Conservation (phyloP, 1,140 invertebrate genomes). For the Odontomachus brunneus region DNA sequence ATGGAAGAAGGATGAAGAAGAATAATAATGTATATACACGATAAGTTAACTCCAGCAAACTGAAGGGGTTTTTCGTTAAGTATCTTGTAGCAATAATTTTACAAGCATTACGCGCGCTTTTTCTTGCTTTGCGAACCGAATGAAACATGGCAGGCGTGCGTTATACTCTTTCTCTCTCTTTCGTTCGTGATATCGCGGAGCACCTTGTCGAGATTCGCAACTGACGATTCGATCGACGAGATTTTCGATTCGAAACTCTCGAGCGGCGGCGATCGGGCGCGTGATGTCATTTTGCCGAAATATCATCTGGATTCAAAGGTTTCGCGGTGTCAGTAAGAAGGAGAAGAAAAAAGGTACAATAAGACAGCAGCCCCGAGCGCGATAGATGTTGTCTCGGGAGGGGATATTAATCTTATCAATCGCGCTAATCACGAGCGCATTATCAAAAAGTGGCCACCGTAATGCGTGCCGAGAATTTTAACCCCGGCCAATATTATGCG, state of each 20-base stretch:
- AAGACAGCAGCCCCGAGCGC: slow-evolving; percentile 38
- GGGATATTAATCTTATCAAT: slow-evolving; percentile 72
- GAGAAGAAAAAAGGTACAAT: slow-evolving; percentile 12
- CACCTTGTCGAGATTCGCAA: not conserved
- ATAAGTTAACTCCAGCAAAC: too few relatives aligned
- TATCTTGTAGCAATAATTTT: too few relatives aligned
- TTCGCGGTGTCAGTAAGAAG: not conserved
- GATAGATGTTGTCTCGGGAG: slow-evolving; percentile 45
- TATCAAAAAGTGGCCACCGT: slow-evolving; percentile 64
- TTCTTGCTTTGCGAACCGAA: too few relatives aligned
- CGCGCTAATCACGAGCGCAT: slow-evolving; percentile 54
- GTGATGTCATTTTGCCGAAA: slow-evolving; percentile 11
- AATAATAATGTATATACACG: too few relatives aligned
- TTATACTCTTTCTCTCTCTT: too few relatives aligned
- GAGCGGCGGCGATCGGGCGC: not conserved
- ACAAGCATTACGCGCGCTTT: too few relatives aligned
- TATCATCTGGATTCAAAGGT: not conserved
- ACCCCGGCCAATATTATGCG: slow-evolving; percentile 49
- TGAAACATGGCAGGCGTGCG: too few relatives aligned
- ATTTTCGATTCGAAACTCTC: not conserved
- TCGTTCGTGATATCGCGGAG: not conserved
- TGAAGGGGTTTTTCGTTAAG: too few relatives aligned
- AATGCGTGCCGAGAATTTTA: slow-evolving; percentile 64
- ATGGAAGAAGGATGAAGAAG: too few relatives aligned
- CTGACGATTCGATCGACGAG: not conserved